phyloP scores from a whole-genome alignment of 2,888 invertebrate genomes.

The Lasioglossum lativentre region DNA sequence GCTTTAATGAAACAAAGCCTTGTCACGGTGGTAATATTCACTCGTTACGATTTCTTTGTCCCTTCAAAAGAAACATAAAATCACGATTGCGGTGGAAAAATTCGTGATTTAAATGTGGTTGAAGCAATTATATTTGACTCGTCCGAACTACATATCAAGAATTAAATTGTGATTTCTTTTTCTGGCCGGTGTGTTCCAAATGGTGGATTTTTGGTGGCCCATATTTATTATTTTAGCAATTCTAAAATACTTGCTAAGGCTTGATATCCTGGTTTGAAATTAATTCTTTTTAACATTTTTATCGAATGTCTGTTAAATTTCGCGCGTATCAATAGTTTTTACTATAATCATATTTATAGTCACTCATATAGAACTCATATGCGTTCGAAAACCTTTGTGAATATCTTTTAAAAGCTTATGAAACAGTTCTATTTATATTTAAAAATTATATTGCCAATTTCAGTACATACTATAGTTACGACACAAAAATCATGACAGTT shows the following conservation, averaged over 20 bases:
- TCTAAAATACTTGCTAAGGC: neutral
- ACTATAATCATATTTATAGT: neutral
- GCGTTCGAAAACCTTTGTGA: no score
- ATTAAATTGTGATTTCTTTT: neutral
- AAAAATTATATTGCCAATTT: neutral
- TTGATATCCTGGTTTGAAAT: neutral
- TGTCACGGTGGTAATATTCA: constrained; percentile 9
- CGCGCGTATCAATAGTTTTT: neutral
- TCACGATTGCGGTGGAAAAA: neutral
- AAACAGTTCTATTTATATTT: neutral
- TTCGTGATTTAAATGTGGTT: neutral
- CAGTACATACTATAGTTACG: no score
- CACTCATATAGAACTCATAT: no score
- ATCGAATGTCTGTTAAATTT: neutral
- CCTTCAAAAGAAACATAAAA: constrained; percentile 9
- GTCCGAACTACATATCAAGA: neutral
- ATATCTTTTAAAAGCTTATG: neutral
- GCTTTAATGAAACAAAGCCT: constrained; percentile 43
- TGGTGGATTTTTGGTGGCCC: neutral
- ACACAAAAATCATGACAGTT: no score
- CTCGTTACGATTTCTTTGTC: neutral
- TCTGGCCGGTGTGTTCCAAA: neutral
- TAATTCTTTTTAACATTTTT: neutral
- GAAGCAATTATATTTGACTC: neutral
- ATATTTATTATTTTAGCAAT: neutral